Conservation (phyloP, 2,888 invertebrate species). For the Pomacea canaliculata region DNA sequence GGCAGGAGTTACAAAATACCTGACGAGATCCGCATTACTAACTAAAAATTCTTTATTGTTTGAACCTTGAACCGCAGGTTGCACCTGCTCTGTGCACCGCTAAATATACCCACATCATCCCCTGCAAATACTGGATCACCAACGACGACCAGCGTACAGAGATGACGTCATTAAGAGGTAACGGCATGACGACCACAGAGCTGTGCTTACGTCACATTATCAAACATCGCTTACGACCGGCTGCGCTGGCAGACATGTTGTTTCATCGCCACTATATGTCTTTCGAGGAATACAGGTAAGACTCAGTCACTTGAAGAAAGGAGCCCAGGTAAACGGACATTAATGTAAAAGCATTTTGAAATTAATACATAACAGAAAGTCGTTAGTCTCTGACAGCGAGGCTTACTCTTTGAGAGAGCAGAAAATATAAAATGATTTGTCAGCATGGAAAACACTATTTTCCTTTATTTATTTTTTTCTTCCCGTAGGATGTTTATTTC, state of each 20-base stretch:
- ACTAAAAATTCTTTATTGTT: not conserved
- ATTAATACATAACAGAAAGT: too few species aligned
- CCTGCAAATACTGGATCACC: not conserved
- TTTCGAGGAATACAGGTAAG: conserved; percentile 3
- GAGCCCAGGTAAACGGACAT: too few species aligned
- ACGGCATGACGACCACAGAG: not conserved
- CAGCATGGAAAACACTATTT: too few species aligned
- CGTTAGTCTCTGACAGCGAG: too few species aligned
- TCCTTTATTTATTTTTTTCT: too few species aligned
- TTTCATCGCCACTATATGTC: not conserved
- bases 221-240: not conserved
- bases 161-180: not conserved
- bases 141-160: not conserved
- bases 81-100: not conserved
- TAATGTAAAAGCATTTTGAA: too few species aligned
- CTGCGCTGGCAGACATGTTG: not conserved
- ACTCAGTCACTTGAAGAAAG: not conserved
- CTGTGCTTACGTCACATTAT: not conserved
- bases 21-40: too few species aligned
- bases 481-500: too few species aligned
- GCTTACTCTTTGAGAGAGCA: too few species aligned
- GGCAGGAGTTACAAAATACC: too few species aligned
- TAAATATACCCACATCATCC: not conserved
- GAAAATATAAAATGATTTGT: too few species aligned
- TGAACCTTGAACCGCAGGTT: not conserved